These are phyloP conservation scores for Piaya cayana DNA, from an alignment of 2,113 vertebrate species.

Conservation along the genomic window DNA sequence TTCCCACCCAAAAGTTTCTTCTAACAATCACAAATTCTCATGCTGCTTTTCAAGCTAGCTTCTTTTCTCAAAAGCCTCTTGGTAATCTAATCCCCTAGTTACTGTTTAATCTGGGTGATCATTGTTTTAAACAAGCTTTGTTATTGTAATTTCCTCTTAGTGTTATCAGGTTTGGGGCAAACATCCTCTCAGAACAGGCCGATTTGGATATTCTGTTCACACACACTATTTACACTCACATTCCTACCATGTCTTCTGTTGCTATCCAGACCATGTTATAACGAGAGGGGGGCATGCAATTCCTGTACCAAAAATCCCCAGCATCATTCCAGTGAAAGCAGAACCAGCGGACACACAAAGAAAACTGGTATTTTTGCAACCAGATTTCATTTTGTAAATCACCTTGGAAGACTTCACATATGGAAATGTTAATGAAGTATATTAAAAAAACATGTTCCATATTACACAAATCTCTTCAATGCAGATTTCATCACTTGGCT, in stretches of 20 bases:
- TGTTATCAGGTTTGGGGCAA: background rate
- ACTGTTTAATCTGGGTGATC: background rate
- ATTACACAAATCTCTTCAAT: background rate
- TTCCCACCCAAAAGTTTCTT: background rate
- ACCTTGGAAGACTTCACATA: background rate
- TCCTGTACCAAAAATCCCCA: background rate
- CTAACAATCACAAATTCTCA: background rate
- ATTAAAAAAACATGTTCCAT: background rate
- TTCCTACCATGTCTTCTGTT: background rate
- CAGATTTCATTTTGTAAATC: background rate
- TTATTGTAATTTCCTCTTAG: background rate
- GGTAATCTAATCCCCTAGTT: background rate
- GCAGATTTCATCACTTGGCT: background rate
- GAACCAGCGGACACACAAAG: background rate
- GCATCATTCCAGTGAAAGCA: background rate
- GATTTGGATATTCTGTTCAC: background rate
- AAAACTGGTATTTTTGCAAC: background rate
- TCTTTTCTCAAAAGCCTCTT: background rate
- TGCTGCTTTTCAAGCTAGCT: background rate
- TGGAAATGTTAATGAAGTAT: background rate
- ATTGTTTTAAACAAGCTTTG: background rate
- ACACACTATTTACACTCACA: background rate
- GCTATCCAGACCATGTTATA: background rate
- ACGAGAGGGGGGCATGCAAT: background rate
- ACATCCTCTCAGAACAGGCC: background rate